Evolutionary conservation across 2,113 vertebrate species (phyloP), one percentile per base, ranked within the genome.

Genomic region (Arothron firmamentum): DNA sequence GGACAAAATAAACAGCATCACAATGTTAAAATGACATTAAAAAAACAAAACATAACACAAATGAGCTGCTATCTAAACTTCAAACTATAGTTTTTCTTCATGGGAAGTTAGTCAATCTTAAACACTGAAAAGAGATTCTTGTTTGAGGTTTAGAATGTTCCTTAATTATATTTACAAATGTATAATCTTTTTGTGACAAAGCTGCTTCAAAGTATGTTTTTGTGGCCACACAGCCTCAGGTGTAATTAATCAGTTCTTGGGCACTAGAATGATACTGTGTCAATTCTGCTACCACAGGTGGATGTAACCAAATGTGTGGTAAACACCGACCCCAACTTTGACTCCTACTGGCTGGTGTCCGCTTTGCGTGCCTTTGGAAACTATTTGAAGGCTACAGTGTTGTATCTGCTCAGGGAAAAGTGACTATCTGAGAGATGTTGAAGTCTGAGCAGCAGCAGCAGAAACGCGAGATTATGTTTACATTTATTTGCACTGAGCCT

Each of bases 261-360:
- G 25, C 25, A 6, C 5, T 28, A 7, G 25, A 28, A 28, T 11
- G 11, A 63, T 28, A 48, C 34, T 21, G 5, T 16, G 60, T 69
- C 66, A 38, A 38, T 52, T 60, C 78, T 68, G 46, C 70, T 62
- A 46, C 65, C 11, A 21, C 73, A 99, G 97, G 89, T 87, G 45
- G 97, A 97, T 25, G 88, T 99, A 57, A 96, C 94, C 4, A 95
- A 95, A 56, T 98, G 95, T 0, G 97, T 99, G 81, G 93, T 97
- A 79, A 96, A 91, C 72, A 92, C 91, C 0, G 94, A 97, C 47
- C 89, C 95, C 53, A 92, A 88, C 75, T 92, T 97, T 31, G 88
- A 72, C 55, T 92, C 94, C 31, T 95, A 98, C 78, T 98, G 97
- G 97, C 87, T 99, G 0, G 88, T 97, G 75, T 91, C 92, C 0